Conservation (phyloP, 2,113 vertebrate genomes). For the Lepidothrix coronata region DNA sequence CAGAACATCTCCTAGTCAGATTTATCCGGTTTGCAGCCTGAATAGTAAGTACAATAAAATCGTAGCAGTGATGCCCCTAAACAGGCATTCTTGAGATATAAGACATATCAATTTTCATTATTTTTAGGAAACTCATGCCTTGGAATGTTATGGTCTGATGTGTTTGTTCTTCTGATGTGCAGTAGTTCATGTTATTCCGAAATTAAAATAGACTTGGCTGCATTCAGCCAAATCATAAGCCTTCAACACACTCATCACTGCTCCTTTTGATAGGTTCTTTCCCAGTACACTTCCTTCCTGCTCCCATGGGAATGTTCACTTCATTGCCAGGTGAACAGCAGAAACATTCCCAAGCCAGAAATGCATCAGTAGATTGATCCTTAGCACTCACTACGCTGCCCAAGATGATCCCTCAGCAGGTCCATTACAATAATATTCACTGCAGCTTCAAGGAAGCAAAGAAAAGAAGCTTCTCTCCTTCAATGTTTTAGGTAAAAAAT, state of each 20-base stretch:
- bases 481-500: neutral
- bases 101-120: neutral
- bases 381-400: neutral
- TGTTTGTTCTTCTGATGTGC: neutral
- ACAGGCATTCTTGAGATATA: neutral
- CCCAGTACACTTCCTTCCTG: accelerated
- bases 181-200: neutral
- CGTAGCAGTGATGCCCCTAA: neutral
- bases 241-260: neutral
- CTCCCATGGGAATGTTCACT: neutral
- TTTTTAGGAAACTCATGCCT: neutral
- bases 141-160: neutral
- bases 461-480: neutral
- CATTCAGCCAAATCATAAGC: neutral
- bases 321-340: neutral
- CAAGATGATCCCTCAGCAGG: neutral
- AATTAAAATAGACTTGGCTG: neutral
- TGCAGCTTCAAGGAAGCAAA: neutral
- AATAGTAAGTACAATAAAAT: neutral
- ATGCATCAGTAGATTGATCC: neutral
- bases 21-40: neutral
- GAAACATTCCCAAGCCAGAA: neutral
- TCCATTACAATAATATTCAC: neutral
- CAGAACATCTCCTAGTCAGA: neutral
- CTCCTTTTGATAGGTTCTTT: neutral